phyloP scores from a whole-genome alignment of 2,113 vertebrate genomes.

The Alces alces region DNA sequence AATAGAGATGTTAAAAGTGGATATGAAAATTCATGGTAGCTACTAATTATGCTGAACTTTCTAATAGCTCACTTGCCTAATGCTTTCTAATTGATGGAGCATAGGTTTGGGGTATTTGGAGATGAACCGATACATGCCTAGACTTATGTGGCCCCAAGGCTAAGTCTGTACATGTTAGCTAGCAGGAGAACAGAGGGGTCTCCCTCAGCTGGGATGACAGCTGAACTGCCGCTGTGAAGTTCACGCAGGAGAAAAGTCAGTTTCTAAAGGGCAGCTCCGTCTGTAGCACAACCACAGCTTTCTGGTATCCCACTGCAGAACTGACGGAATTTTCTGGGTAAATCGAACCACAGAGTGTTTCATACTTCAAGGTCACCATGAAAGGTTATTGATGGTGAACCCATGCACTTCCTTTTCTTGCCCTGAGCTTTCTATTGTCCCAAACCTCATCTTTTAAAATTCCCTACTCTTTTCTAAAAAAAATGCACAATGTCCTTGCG shows the following conservation, averaged over 20 bases:
- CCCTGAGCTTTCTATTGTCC: not conserved
- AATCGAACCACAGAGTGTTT: slow-evolving; percentile 37
- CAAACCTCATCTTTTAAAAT: not conserved
- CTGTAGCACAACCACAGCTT: not conserved
- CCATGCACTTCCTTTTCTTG: not conserved
- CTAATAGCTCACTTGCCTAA: slow-evolving; percentile 9
- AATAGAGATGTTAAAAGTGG: slow-evolving; percentile 5
- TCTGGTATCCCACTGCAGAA: not conserved
- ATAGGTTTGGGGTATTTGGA: not conserved
- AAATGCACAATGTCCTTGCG: not conserved
- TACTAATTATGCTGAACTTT: slow-evolving; percentile 42
- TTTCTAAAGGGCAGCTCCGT: slow-evolving; percentile 44
- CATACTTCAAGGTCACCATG: slow-evolving; percentile 35
- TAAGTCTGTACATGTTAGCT: slow-evolving; percentile 1
- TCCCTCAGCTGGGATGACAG: not conserved
- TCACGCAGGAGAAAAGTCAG: slow-evolving; percentile 8
- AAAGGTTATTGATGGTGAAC: slow-evolving; percentile 42
- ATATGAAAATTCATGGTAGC: slow-evolving; percentile 1
- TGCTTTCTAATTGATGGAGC: slow-evolving; percentile 17
- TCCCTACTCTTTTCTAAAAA: not conserved
- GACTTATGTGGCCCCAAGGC: not conserved
- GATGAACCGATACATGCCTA: not conserved
- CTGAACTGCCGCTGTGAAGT: not conserved
- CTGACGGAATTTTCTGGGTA: slow-evolving; percentile 43
- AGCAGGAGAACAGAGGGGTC: not conserved